Base-by-base conservation (phyloP, 2,888 invertebrate species). In the Augiades crinisus region DNA sequence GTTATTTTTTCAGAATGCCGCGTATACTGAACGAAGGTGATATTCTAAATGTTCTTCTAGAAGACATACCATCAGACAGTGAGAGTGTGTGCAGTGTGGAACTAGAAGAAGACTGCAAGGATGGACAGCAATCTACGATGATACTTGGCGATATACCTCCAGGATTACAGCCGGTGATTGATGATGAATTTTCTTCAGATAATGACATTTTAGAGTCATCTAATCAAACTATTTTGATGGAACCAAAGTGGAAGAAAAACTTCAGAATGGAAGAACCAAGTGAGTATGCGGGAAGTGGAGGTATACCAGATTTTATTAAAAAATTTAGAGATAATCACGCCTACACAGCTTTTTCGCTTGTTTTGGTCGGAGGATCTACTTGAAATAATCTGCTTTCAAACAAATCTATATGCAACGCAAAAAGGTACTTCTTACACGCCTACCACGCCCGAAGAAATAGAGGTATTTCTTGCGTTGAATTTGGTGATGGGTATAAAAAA, bases 401-500 rank as follows among this genome's bases (percentile, higher is more conserved):
- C 30, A 8, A 30, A 30, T 30, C 8, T 30, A 30, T 30, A 30
- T 30, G 30, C 30, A 5, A 8, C 3, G 8, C 30, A 30, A 30
- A 30, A 30, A 30, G 30, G 30, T 5, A 30, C 3, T 30, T 3
- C 33, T 13, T 33, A 33, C 12, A 33, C 2, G 14, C 33, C 33
- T 5, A 13, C 14, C 2, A 33, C 33, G 4, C 2, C 33, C 1
- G 33, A 33, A 13, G 12, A 33, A 33, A 6, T 33, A 5, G 12
- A 12, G 3, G 33, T 33, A 3, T 33, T 13, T 7, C 4, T 24
- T 24, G 24, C 24, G 2, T 24, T 3, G 24, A 24, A 24, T 7
- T 7, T 24, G 24, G 24, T 24, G 4, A 24, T 24, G 24, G 24
- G 24, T 24, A 33, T 13, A 56, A 54, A 54, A 49, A 54, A 46